Evolutionary conservation across 2,888 invertebrate species (phyloP).

Genomic region (Busseola fusca): DNA sequence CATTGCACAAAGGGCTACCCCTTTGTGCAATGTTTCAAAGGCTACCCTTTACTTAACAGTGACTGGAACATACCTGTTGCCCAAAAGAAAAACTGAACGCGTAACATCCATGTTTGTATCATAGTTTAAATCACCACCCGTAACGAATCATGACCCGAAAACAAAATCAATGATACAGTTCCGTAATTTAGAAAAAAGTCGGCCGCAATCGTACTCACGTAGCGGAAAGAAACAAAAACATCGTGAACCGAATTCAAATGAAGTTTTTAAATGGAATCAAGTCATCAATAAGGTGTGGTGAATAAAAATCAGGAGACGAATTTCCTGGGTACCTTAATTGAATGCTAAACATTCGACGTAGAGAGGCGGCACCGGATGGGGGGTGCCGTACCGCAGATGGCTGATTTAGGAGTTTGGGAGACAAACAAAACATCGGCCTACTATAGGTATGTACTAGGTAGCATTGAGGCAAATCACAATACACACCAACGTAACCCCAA

Average conservation of each 20-base stretch:
- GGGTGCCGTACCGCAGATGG: constrained; percentile 35
- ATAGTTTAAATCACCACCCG: neutral
- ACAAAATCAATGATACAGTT: constrained; percentile 29
- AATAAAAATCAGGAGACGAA: constrained; percentile 62
- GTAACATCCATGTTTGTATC: neutral
- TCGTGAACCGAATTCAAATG: constrained; percentile 61
- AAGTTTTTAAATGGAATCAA: constrained; percentile 51
- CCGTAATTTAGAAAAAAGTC: constrained; percentile 36
- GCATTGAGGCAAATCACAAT: constrained; percentile 16
- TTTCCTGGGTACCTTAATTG: constrained; percentile 59
- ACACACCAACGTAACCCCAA: neutral
- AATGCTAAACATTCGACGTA: constrained; percentile 62
- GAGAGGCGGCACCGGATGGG: constrained; percentile 53
- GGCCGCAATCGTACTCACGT: constrained; percentile 27
- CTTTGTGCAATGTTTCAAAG: too few species aligned
- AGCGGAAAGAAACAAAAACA: constrained; percentile 60
- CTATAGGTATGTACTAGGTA: constrained; percentile 4
- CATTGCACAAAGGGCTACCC: neutral
- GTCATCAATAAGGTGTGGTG: constrained; percentile 51
- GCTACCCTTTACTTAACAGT: neutral
- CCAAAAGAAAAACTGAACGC: neutral
- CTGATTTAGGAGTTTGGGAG: constrained; percentile 41
- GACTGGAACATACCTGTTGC: neutral
- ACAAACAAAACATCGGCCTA: constrained; percentile 53
- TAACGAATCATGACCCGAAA: constrained; percentile 4